These are phyloP conservation scores for Argyresthia albistria DNA, from an alignment of 2,888 invertebrate genomes.

Conservation along the genomic window DNA sequence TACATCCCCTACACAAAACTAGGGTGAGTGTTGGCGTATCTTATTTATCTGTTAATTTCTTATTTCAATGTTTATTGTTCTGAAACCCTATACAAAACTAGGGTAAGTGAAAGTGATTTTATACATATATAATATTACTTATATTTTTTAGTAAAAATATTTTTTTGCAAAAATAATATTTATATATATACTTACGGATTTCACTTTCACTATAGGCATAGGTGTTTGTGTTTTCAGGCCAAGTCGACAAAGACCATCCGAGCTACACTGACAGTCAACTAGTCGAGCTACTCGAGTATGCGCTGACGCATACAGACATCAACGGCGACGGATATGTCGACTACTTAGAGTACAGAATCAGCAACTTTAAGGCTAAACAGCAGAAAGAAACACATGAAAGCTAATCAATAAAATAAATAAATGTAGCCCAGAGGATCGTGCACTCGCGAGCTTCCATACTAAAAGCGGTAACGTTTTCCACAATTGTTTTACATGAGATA, in stretches of 20 bases:
- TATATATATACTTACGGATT: background rate
- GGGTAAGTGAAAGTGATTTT: slow-evolving; percentile 27
- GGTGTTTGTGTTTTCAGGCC: slow-evolving; percentile 24
- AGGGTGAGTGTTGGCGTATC: background rate
- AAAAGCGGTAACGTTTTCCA: no score
- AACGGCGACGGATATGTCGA: slow-evolving; percentile 84
- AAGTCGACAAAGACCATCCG: slow-evolving; percentile 37
- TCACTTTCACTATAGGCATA: background rate
- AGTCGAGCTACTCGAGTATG: slow-evolving; percentile 71
- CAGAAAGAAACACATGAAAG: no score
- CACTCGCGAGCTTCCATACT: no score
- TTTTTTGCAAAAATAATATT: background rate
- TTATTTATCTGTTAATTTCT: slow-evolving; percentile 2
- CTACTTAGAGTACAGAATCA: slow-evolving; percentile 72
- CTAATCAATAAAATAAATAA: no score
- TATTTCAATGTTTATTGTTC: slow-evolving; percentile 9
- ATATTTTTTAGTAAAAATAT: background rate
- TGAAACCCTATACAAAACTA: slow-evolving; percentile 26
- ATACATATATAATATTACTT: background rate
- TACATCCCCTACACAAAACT: background rate
- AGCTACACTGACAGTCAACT: slow-evolving; percentile 69
- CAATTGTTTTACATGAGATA: no score
- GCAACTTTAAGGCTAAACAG: slow-evolving; percentile 26
- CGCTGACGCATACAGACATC: slow-evolving; percentile 76
- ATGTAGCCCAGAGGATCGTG: no score